These are phyloP conservation scores for Hymenopus coronatus DNA, from an alignment of 2,888 invertebrate genomes.

Conservation along the genomic window DNA sequence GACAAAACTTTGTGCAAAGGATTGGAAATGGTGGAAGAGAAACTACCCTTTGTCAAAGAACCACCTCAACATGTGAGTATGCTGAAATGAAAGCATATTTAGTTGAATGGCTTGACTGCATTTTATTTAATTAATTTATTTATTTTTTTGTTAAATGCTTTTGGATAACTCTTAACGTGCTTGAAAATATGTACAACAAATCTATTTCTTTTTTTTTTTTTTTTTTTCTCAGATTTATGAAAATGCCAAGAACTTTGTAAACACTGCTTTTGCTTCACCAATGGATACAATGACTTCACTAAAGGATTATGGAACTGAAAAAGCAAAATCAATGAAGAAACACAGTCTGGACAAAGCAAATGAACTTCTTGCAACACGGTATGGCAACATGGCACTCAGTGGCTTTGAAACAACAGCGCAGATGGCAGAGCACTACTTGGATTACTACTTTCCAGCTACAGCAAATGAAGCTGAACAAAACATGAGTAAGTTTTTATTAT, in stretches of 20 bases:
- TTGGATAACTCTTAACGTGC: too few species aligned
- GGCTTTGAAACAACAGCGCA: constrained; percentile 66
- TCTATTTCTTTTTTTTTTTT: too few species aligned
- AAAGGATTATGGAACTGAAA: constrained; percentile 54
- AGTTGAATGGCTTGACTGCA: too few species aligned
- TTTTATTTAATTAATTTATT: too few species aligned
- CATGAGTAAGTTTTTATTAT: constrained; percentile 34
- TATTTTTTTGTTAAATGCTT: too few species aligned
- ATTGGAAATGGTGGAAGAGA: constrained; percentile 62
- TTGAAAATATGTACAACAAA: too few species aligned
- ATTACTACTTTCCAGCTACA: constrained; percentile 68
- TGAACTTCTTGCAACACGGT: constrained; percentile 64
- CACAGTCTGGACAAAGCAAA: constrained; percentile 71
- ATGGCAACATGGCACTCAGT: constrained; percentile 64
- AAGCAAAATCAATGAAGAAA: constrained; percentile 63
- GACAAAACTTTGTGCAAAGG: constrained; percentile 66
- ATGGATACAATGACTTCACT: constrained; percentile 50
- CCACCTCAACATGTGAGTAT: constrained; percentile 58
- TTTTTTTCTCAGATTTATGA: constrained; percentile 41
- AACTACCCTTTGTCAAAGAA: constrained; percentile 65
- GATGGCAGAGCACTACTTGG: constrained; percentile 68
- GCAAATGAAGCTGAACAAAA: constrained; percentile 50
- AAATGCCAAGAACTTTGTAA: constrained; percentile 47
- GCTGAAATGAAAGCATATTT: too few species aligned
- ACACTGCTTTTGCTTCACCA: constrained; percentile 41